A percentile compares a stretch with the other conserved stretches of the same genome.
These are phyloP conservation scores for Sarcophaga rosellei DNA, from an alignment of 2,888 invertebrate species.

Conservation along the genomic window DNA sequence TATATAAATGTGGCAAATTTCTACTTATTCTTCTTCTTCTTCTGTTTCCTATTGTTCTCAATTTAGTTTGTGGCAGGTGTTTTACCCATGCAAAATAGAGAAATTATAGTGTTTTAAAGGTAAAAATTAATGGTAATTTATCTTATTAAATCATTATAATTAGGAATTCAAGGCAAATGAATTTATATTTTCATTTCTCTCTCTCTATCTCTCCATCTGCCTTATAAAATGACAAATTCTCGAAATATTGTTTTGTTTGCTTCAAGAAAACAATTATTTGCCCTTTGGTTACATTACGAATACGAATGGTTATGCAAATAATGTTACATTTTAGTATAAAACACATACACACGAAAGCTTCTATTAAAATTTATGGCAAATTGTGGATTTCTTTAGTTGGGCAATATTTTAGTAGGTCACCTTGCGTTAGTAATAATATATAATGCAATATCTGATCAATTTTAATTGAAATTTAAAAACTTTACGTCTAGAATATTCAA, in stretches of 20 bases:
- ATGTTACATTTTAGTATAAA: background rate
- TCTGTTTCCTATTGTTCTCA: background rate
- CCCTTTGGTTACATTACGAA: too few species aligned
- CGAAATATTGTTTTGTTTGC: background rate
- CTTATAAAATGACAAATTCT: background rate
- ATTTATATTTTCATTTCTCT: background rate
- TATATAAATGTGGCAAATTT: background rate
- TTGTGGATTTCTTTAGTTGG: too few species aligned
- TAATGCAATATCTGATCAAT: too few species aligned
- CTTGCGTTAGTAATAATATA: too few species aligned
- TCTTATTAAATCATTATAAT: constrained; percentile 14
- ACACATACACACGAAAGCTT: too few species aligned
- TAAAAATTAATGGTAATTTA: constrained; percentile 2
- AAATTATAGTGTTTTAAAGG: background rate
- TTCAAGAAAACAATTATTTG: too few species aligned
- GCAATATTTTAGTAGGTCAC: too few species aligned
- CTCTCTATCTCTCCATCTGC: too few species aligned
- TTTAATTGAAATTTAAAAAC: too few species aligned
- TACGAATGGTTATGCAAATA: background rate
- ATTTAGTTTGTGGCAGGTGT: background rate
- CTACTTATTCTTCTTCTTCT: background rate
- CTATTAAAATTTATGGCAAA: too few species aligned
- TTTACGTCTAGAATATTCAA: too few species aligned
- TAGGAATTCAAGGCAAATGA: background rate
- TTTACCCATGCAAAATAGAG: background rate